Percentiles rank a stretch among this genome's conserved stretches.
phyloP scores from a whole-genome alignment of 2,888 invertebrate species.

The Lissocephala sabroskyi region DNA sequence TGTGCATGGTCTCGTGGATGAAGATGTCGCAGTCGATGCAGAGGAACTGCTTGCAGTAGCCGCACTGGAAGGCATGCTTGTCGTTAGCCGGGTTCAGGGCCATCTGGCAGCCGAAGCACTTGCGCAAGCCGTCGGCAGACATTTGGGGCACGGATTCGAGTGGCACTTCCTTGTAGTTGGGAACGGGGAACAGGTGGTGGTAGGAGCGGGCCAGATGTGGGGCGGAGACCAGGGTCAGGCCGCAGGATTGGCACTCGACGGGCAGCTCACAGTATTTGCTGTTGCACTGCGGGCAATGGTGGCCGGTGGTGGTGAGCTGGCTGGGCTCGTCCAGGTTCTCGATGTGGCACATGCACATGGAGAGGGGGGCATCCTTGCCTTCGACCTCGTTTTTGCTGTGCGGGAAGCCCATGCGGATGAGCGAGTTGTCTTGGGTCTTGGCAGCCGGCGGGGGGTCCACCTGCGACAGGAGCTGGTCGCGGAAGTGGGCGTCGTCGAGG shows the following conservation, averaged over 20 bases:
- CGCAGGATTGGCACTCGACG: slow-evolving; percentile 96
- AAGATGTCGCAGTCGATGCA: slow-evolving; percentile 97
- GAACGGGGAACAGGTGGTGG: slow-evolving; percentile 96
- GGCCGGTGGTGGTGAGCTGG: slow-evolving; percentile 83
- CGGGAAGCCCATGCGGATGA: slow-evolving; percentile 98
- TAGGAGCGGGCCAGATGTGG: slow-evolving; percentile 98
- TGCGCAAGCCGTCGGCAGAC: slow-evolving; percentile 71
- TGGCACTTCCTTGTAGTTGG: slow-evolving; percentile 83
- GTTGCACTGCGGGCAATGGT: slow-evolving; percentile 95
- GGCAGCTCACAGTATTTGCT: slow-evolving; percentile 99
- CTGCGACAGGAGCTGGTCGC: slow-evolving; percentile 78
- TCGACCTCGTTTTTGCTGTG: slow-evolving; percentile 78
- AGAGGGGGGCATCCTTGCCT: slow-evolving; percentile 80
- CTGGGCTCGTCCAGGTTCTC: slow-evolving; percentile 81
- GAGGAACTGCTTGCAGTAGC: slow-evolving; percentile 84
- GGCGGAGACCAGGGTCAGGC: slow-evolving; percentile 95
- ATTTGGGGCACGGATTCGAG: slow-evolving; percentile 70
- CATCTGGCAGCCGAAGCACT: slow-evolving; percentile 85
- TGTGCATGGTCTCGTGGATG: slow-evolving; percentile 93
- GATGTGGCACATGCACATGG: slow-evolving; percentile 95
- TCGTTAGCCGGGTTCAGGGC: slow-evolving; percentile 76
- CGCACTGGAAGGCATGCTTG: slow-evolving; percentile 89
- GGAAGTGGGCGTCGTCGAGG: slow-evolving; percentile 86
- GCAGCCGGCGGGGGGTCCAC: slow-evolving; percentile 84
- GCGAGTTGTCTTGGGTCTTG: slow-evolving; percentile 80